Base-by-base conservation (phyloP, 2,888 invertebrate species). In the Bembecia ichneumoniformis region DNA sequence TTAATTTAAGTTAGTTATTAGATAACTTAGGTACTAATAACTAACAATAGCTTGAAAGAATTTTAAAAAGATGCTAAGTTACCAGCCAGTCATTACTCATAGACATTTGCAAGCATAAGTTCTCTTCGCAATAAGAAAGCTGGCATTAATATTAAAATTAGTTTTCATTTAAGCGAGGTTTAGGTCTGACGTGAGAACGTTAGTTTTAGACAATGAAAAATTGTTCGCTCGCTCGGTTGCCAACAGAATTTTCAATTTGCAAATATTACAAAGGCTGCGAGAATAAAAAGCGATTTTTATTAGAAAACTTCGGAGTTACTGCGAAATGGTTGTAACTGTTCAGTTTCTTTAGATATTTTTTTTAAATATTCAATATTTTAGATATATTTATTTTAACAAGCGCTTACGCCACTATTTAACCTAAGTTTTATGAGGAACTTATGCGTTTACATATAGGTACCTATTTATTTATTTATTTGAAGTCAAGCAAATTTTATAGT, bases 131-230 rank as follows among this genome's bases (percentile, higher is more conserved):
- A 40, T 40, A 62, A 61, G 60, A 59, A 52, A 57, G 59, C 58
- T 57, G 57, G 64, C 68, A 70, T 77, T 74, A 75, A 76, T 77
- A 78, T 77, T 79, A 71, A 78, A 79, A 79, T 79, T 77, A 78
- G 76, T 77, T 77, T 75, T 71, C 73, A 78, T 79, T 77, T 75
- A 69, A 71, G 64, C 66, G 58, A 53, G 69, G 70, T 60, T 69
- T 68, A 62, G 61, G 59, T 57, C 65, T 66, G 73, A 73, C 68
- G 63, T 51, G 60, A 51, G 56, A 62, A 59, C 63, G 60, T 60
- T 57, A 60, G 58, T 62, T 66, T 60, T 59, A 59, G 79, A 78
- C 78, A 63, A 61, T 78, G 78, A 79, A 74, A 77, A 72, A 79
- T 77, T 72, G 64, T 63, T 69, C 57, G 52, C 51, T 57, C 59